Base-by-base conservation (phyloP, 1,140 invertebrate genomes). In the Muscidifurax raptorellus region DNA sequence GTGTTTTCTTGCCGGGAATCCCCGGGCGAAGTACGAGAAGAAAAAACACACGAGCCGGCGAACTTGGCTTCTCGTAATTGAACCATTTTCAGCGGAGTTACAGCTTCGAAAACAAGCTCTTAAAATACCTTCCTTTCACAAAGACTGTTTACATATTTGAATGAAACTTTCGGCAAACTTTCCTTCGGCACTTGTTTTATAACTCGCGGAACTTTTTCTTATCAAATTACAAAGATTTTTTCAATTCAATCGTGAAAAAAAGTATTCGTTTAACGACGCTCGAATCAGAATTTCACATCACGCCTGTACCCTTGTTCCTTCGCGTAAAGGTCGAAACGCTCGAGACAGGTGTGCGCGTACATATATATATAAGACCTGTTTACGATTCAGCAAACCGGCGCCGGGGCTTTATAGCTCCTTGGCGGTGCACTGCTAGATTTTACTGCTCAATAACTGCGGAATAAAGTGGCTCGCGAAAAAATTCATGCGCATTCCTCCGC, bases 401-500 rank as follows among this genome's bases (percentile, higher is more conserved):
- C 72, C 25, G 28, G 25, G 44, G 32, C 36, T 75, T 74, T 75
- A 82, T 12, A 7, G 71, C 71, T 71, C 52, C 52, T 59, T 59
- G 52, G n/a, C 28, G 44, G 79, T 27, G 47, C 30, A 30, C 67
- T 47, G 44, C 10, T 59, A 18, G 47, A 83, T 76, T 84, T 87
- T 87, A 30, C 28, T 71, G 47, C 67, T 13, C 67, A 72, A 72
- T 59, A 52, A 72, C 80, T 69, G 80, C 15, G 32, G 30, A 30
- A 69, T 25, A 28, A 36, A 28, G 15, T 27, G 67, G 25, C 36
- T 69, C 27, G 27, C 66, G 74, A 25, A 76, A 30, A 83, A 69
- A 77, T 44, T 64, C 25, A 40, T 28, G 64, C n/a, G 32, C 81
- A 82, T 83, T 83, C 82, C 74, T 9, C 32, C 12, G 82, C 64